Evolutionary conservation across 2,113 vertebrate species (phyloP), one percentile per base, ranked within the genome.

Genomic region (Orientallactaga bullata): DNA sequence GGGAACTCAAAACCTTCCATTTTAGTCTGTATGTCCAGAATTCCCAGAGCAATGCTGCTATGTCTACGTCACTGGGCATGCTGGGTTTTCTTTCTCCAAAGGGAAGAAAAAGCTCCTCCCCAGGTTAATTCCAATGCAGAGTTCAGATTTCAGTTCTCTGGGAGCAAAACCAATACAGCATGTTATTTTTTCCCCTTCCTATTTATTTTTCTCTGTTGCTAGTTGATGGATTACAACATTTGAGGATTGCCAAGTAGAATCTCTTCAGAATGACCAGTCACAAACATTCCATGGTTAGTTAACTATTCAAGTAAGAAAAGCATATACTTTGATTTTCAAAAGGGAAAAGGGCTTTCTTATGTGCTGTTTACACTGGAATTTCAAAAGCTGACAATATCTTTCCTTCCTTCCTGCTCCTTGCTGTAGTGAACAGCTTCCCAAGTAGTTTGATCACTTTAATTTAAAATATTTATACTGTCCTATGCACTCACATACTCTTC

Each of bases 311-410:
- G 47, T 88, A 96, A 96, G 83, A 66, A 97, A 94, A 98, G 92
- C 39, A 90, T 15, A 42, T 15, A 32, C 51, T 39, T 91, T 63
- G 42, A 87, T 95, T 94, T 96, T 93, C 91, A 95, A 94, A 80
- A 77, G 85, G 39, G 39, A 85, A 94, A 93, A 47, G 90, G 86
- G 66, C 86, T 97, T 96, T 92, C 94, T 83, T 97, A 93, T 96
- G 95, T 93, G 97, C 97, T 97, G 77, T 95, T 98, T 81, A 24
- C 73, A 81, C 1, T 96, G 93, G 94, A 94, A 93, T 97, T 96
- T 97, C 86, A 91, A 95, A 97, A 97, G 89, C 93, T 85, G 78
- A 96, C 90, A 93, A 83, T 93, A 92, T 96, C 28, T 97, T 96
- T 94, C 93, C 94, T 96, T 96, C 69, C 94, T 98, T 97, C 88